These are phyloP conservation scores for Champsocephalus gunnari DNA, from an alignment of 2,797 vertebrate genomes.

Conservation along the genomic window DNA sequence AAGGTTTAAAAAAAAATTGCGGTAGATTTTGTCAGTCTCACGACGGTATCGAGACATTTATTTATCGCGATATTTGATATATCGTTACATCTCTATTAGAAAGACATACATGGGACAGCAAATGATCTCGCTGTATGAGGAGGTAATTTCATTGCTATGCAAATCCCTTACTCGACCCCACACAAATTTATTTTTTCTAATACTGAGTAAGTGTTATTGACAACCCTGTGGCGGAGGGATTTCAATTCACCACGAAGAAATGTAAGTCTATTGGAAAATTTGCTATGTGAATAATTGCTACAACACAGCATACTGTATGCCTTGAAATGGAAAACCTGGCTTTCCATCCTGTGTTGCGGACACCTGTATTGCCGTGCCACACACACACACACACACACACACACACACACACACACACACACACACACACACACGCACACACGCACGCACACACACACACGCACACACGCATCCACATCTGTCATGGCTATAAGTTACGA, in stretches of 20 bases:
- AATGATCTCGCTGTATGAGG: slow-evolving; percentile 31
- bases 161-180: slow-evolving; percentile 50
- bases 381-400: background rate
- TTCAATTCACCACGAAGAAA: slow-evolving; percentile 43
- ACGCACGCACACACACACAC: background rate
- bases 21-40: too few relatives aligned
- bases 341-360: slow-evolving; percentile 3
- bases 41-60: too few relatives aligned
- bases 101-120: slow-evolving; percentile 32
- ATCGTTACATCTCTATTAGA: background rate
- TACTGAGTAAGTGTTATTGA: slow-evolving; percentile 54
- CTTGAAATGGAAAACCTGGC: slow-evolving; percentile 16
- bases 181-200: slow-evolving; percentile 45
- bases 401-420: background rate
- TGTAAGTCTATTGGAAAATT: slow-evolving; percentile 46
- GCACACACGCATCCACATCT: slow-evolving; percentile 7
- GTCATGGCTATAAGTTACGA: slow-evolving; percentile 39
- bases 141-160: slow-evolving; percentile 55
- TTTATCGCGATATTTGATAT: too few relatives aligned
- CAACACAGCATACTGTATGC: slow-evolving; percentile 15
- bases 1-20: too few relatives aligned
- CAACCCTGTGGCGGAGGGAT: slow-evolving; percentile 29
- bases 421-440: background rate
- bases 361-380: slow-evolving; percentile 25
- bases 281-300: slow-evolving; percentile 35